These are phyloP conservation scores for Rhysida immarginata DNA, from an alignment of 1,140 invertebrate species.

Conservation along the genomic window DNA sequence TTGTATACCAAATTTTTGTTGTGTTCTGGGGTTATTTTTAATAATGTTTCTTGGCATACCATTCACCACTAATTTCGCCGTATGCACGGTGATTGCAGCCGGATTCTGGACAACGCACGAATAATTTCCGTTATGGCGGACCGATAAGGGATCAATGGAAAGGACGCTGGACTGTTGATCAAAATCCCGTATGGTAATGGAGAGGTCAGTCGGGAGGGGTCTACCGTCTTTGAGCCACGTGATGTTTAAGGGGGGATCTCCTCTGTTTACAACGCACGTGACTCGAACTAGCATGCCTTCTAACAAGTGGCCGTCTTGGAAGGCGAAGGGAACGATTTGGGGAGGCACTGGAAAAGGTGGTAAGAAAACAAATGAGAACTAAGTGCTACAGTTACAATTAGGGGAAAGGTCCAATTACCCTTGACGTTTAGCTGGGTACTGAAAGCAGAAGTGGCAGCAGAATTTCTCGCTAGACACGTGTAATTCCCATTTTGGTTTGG, in stretches of 20 bases:
- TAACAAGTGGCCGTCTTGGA: constrained; percentile 43
- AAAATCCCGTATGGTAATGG: constrained; percentile 25
- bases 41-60: too few species aligned
- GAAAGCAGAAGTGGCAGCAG: constrained; percentile 22
- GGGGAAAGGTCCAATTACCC: constrained; percentile 20
- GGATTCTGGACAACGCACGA: constrained; percentile 40
- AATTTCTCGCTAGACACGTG: constrained; percentile 59
- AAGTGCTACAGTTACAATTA: constrained; percentile 14
- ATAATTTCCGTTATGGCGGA: constrained; percentile 23
- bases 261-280: constrained; percentile 47
- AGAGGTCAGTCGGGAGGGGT: constrained; percentile 26
- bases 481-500: constrained; percentile 74
- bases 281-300: constrained; percentile 54
- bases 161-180: constrained; percentile 39
- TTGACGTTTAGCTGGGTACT: constrained; percentile 28
- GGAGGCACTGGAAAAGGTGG: constrained; percentile 12
- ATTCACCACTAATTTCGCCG: constrained; percentile 61
- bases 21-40: too few species aligned
- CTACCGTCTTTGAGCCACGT: constrained; percentile 42
- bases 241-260: constrained; percentile 41
- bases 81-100: constrained; percentile 57
- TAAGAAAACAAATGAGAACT: constrained; percentile 8
- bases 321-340: constrained; percentile 19
- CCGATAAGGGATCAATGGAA: constrained; percentile 8
- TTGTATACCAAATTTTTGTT: background rate